A percentile compares a stretch with the other conserved stretches of the same genome.
Conservation (phyloP, 2,797 vertebrate species). For the Lepus townsendii region DNA sequence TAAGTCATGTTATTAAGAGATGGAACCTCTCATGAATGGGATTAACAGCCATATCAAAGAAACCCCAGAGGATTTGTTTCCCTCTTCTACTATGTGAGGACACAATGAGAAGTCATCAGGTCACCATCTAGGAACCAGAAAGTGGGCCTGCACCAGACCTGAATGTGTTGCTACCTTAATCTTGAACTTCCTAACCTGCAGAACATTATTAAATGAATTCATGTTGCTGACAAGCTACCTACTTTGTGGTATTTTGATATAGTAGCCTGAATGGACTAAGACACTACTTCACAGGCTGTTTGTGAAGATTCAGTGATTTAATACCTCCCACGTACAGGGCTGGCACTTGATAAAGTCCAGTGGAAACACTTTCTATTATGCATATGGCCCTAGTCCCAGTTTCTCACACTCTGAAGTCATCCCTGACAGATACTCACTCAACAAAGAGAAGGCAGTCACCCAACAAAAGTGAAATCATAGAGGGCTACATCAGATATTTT, state of each 20-base stretch:
- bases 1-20: not conserved
- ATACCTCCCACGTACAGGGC: not conserved
- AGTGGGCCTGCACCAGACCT: not conserved
- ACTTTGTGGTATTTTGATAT: not conserved
- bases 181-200: not conserved
- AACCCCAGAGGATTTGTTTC: not conserved
- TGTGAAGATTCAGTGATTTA: not conserved
- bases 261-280: not conserved
- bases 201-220: not conserved
- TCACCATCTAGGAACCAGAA: not conserved
- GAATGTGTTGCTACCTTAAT: not conserved
- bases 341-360: not conserved
- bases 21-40: not conserved
- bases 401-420: not conserved
- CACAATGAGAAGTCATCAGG: not conserved
- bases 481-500: not conserved
- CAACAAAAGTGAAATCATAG: not conserved
- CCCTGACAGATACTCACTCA: not conserved
- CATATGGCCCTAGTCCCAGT: not conserved
- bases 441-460: not conserved
- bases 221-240: not conserved
- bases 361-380: not conserved
- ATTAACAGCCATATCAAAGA: not conserved
- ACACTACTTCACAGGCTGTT: not conserved
- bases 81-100: not conserved